A percentile compares a stretch with the other conserved stretches of the same genome.
These are phyloP conservation scores for Lasiommata megera DNA, from an alignment of 2,888 invertebrate genomes.

Conservation along the genomic window DNA sequence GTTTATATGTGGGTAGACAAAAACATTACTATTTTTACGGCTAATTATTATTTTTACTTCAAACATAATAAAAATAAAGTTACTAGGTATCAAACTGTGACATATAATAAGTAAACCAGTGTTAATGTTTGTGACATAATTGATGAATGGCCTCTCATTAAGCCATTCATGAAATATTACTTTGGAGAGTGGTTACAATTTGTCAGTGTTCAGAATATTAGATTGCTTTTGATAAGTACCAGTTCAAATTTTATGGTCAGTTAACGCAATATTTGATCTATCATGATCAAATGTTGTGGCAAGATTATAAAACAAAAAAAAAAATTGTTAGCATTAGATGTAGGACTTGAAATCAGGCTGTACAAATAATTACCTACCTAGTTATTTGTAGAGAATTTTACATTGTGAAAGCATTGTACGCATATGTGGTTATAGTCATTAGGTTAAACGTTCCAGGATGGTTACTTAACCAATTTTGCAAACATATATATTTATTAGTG, in stretches of 20 bases:
- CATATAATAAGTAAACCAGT: background rate
- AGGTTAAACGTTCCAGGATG: conserved; percentile 57
- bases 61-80: too few relatives aligned
- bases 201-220: background rate
- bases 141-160: background rate
- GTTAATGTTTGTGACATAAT: background rate
- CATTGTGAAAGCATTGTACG: conserved; percentile 68
- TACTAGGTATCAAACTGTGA: too few relatives aligned
- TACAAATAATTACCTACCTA: conserved; percentile 73
- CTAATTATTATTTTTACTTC: too few relatives aligned
- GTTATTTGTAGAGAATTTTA: conserved; percentile 78
- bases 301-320: conserved; percentile 32
- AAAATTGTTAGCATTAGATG: conserved; percentile 74
- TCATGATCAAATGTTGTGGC: background rate
- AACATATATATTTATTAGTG: background rate
- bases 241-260: background rate
- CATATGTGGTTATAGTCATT: conserved; percentile 69
- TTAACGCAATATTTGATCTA: conserved; percentile 1
- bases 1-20: too few relatives aligned
- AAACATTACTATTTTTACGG: too few relatives aligned
- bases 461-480: conserved; percentile 51
- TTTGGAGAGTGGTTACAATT: background rate
- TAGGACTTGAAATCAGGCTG: conserved; percentile 77
- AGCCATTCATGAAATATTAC: background rate
- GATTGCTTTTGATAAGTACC: background rate